Base-by-base conservation (phyloP, 2,888 invertebrate genomes). In the Bellardia bayeri region DNA sequence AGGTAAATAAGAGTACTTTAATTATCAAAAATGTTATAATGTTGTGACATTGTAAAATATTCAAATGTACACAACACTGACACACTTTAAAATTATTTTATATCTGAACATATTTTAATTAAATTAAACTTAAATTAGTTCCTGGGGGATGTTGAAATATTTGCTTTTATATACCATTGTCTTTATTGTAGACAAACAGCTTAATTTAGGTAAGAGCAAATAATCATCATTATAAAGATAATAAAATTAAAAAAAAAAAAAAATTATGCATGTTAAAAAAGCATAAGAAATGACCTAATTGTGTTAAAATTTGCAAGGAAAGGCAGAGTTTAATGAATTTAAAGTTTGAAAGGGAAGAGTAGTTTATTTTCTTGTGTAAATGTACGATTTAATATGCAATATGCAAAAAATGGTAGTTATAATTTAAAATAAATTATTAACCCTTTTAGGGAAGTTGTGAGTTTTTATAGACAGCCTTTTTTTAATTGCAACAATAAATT, bases 91-190 rank as follows among this genome's bases (percentile, higher is more conserved):
- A 75, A 42, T 64, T 45, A 5, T 49, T 30, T 30, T 45, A 3
- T 8, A 51, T 13, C 14, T 14, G n/a, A 54, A 37, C 13, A 37
- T 58, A 51, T 14, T 58, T 64, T 76, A 76, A 61, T 45, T 54
- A 69, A 82, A 76, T 63, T 63, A 63, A 63, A 78, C 3, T 45
- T 64, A 37, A 69, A 76, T 75, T 76, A 76, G 13, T 54, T 23
- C 69, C 76, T 42, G 3, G 8, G 76, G 82, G 76, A 69, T 54
- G 45, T 37, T 63, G 16, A 40, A 56, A 37, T 42, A 56, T n/a
- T 66, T 66, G 42, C 9, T 80, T 42, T 6, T n/a, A 30, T 51
- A 0, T 56, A 66, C 5, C 49, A 11, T 16, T 54, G 14, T 1
- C 4, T 68, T 68, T 56, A 66, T 40, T 58, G 7, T 13, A 56